Evolutionary conservation across 2,888 invertebrate species (phyloP), one percentile per base, ranked within the genome.

Genomic region (Tridacna gigas): DNA sequence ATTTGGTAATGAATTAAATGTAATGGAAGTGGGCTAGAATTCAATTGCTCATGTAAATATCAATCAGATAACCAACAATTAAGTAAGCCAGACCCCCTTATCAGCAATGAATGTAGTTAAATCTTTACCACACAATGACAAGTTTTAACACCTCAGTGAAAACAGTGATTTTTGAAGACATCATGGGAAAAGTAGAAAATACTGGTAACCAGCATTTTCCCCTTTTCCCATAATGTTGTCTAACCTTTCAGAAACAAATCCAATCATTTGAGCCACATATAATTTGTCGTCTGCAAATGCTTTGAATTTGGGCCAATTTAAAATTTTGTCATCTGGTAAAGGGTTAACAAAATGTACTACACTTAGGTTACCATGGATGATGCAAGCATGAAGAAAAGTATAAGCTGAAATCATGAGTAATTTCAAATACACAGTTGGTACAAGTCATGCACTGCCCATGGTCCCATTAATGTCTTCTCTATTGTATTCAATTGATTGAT

Each of bases 171-270:
- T 12, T 20, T 25, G 22, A n/a, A 63, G 4, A n/a, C 25, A 63
- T 63, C 13, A 22, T 63, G 63, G 25, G 20, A 63, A 63, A 63
- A 25, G 63, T 2, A 63, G 63, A 63, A 63, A 63, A n/a, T 63
- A 22, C 63, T 63, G 0, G 22, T 25, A 20, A 63, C 25, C 22
- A 63, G 63, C 20, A 63, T 22, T 63, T 63, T 63, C 63, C 13
- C 20, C 63, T 25, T 63, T 63, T 63, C 12, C 22, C 25, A n/a
- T 22, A 63, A 13, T 63, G 15, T 63, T 63, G 3, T 25, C 25
- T 20, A 56, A 3, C 13, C 22, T 63, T 4, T 22, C 15, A 1
- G 11, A 56, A 9, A 9, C n/a, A 18, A 20, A 1, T 56, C 9
- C 9, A 56, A 20, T n/a, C 2, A 20, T 56, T 18, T n/a, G 13